Conservation (phyloP, 92 coral and sea anemone species). For the Porites lobata region DNA sequence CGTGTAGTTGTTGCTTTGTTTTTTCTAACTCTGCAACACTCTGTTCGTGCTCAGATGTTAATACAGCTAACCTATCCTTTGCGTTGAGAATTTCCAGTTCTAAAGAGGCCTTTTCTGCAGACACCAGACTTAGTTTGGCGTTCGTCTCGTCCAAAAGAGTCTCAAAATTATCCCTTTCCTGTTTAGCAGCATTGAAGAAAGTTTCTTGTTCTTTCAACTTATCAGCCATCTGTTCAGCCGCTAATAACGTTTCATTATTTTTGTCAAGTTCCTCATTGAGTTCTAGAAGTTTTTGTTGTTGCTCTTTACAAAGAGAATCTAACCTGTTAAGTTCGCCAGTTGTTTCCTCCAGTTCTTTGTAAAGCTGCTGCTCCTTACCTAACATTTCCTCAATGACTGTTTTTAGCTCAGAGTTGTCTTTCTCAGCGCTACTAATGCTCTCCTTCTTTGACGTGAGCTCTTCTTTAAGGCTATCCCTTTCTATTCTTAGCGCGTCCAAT, state of each 20-base stretch:
- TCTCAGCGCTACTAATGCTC: conserved; percentile 3
- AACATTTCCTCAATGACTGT: conserved; percentile 30
- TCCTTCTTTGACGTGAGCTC: conserved; percentile 23
- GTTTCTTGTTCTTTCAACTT: conserved; percentile 36
- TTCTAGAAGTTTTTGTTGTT: conserved; percentile 23
- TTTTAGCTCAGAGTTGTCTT: conserved; percentile 39
- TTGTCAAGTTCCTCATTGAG: conserved; percentile 45
- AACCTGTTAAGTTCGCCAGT: neutral
- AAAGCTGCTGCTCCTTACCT: conserved; percentile 23
- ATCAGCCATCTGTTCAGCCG: conserved; percentile 38
- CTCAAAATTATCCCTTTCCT: conserved; percentile 57
- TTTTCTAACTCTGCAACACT: conserved; percentile 15
- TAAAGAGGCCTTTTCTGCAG: conserved; percentile 22
- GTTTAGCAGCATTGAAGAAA: conserved; percentile 18
- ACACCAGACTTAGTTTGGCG: neutral
- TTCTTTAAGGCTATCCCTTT: neutral
- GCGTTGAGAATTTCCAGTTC: conserved; percentile 1
- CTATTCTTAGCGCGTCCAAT: conserved; percentile 8
- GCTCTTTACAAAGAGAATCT: conserved; percentile 20
- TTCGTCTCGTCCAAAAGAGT: conserved; percentile 47
- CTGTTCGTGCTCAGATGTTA: conserved; percentile 16
- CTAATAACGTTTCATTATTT: conserved; percentile 20
- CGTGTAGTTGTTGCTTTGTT: conserved; percentile 18
- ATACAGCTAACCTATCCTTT: neutral
- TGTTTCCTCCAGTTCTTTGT: conserved; percentile 24